A percentile compares a stretch with the other conserved stretches of the same genome.
phyloP scores from a whole-genome alignment of 2,888 invertebrate genomes.

The Megaustenia siamemsis region DNA sequence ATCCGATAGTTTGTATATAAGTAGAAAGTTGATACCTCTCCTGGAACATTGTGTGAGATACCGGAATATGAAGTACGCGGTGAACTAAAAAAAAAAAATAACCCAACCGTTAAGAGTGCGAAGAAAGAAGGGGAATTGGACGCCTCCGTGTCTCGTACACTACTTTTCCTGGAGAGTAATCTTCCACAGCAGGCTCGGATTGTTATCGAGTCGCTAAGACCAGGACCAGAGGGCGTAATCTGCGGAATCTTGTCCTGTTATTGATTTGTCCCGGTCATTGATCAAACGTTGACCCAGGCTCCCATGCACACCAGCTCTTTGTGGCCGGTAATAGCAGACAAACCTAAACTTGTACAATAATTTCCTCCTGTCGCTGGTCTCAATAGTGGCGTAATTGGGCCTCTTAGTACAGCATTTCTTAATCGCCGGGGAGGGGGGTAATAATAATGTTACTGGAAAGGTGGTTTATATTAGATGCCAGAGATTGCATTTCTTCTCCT shows the following conservation, averaged over 20 bases:
- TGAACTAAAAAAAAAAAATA: too few species aligned
- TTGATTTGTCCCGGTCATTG: background rate
- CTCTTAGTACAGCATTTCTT: too few species aligned
- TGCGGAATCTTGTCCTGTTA: constrained; percentile 14
- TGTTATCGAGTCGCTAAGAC: constrained; percentile 10
- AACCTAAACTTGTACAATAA: background rate
- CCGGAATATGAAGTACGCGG: too few species aligned
- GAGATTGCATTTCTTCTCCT: too few species aligned
- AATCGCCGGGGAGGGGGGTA: too few species aligned
- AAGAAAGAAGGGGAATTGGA: too few species aligned
- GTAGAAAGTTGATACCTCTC: too few species aligned
- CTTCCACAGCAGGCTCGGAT: background rate
- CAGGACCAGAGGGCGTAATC: background rate
- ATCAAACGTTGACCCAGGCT: background rate
- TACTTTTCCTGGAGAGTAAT: background rate
- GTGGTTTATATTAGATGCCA: too few species aligned
- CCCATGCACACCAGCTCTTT: background rate
- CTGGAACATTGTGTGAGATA: too few species aligned
- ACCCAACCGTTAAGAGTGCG: too few species aligned
- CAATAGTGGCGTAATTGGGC: background rate
- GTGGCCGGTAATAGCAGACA: background rate
- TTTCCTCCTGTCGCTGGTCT: background rate
- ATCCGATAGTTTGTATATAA: too few species aligned
- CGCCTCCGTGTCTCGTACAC: background rate
- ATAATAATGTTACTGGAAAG: too few species aligned